A percentile compares a stretch with the other conserved stretches of the same genome.
Conservation (phyloP, 1,140 invertebrate species). For the Vanessa atalanta region DNA sequence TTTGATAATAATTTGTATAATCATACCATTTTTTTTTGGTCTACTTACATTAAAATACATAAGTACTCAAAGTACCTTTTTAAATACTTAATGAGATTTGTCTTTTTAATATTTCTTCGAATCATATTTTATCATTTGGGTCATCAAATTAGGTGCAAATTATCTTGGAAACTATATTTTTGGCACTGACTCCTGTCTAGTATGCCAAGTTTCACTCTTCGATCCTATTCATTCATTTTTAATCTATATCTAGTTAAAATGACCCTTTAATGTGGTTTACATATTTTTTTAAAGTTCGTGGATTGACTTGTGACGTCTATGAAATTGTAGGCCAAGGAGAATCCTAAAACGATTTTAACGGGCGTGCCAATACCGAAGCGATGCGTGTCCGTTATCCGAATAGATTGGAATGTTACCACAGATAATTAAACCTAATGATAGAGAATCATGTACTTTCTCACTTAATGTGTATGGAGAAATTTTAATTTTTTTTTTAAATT, state of each 20-base stretch:
- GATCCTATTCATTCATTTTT: constrained; percentile 1
- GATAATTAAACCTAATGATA: constrained; percentile 11
- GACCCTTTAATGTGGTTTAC: not conserved
- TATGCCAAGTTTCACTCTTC: constrained; percentile 54
- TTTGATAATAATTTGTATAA: constrained; percentile 5
- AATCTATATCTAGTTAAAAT: too few relatives aligned
- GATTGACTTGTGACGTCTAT: constrained; percentile 37
- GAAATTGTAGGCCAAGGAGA: constrained; percentile 57
- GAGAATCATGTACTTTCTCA: not conserved
- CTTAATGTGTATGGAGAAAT: not conserved
- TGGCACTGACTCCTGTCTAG: constrained; percentile 39
- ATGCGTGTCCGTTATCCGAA: constrained; percentile 11
- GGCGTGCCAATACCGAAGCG: constrained; percentile 16
- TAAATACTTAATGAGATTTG: too few relatives aligned
- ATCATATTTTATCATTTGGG: constrained; percentile 36
- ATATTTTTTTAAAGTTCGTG: not conserved
- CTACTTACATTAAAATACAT: not conserved
- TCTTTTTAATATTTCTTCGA: not conserved
- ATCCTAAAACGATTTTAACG: constrained; percentile 40
- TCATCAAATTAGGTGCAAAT: constrained; percentile 32
- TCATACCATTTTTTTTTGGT: constrained; percentile 1
- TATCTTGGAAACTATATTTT: constrained; percentile 33
- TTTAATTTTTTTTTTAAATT: not conserved
- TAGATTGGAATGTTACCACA: constrained; percentile 19
- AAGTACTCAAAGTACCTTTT: not conserved